Base-by-base conservation (phyloP, 2,797 vertebrate species). In the Lophius americanus region DNA sequence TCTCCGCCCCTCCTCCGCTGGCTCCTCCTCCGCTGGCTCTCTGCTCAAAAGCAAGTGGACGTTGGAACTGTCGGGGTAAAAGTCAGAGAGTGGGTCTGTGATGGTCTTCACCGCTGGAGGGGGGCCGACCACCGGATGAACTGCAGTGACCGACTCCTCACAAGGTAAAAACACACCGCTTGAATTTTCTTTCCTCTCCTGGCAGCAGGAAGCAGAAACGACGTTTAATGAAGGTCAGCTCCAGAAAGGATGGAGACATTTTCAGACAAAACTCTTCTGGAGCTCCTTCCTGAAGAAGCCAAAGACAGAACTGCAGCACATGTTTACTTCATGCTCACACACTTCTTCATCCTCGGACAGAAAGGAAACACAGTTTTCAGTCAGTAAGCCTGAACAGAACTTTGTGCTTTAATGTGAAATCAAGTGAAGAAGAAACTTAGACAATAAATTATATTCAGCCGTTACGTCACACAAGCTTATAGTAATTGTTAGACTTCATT, bases 1-100 rank as follows among this genome's bases (percentile, higher is more conserved):
- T 39, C 1, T 60, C 81, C 68, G 80, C 87, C 80, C 88, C 86
- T 85, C 88, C 89, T 83, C 83, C 86, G 56, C 76, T 43, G 44
- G 61, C 32, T 70, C 67, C 86, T 85, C 88, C 89, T 83, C 83
- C 86, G 56, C 76, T 43, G 44, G 61, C 32, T 70, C 67, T 36
- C 52, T 68, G 68, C 85, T 84, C 64, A 79, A 70, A 90, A 89
- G 83, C 84, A 64, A 87, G 85, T 52, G 82, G 59, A 79, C 63
- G 62, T 76, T 43, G 60, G 54, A 60, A 61, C 66, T 1, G 75
- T 5, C 0, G 32, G 32, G 39, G 35, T 36, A 62, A 44, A 38
- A 8, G 9, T n/a, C 37, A 35, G 41, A 43, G 51, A 33, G 56
- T 6, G 62, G 43, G 64, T 36, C 37, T 1, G 2, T 3, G 64